Percentiles rank a stretch among this genome's conserved stretches.
Evolutionary conservation across 2,113 vertebrate genomes (phyloP).

Genomic region (Bufo gargarizans): DNA sequence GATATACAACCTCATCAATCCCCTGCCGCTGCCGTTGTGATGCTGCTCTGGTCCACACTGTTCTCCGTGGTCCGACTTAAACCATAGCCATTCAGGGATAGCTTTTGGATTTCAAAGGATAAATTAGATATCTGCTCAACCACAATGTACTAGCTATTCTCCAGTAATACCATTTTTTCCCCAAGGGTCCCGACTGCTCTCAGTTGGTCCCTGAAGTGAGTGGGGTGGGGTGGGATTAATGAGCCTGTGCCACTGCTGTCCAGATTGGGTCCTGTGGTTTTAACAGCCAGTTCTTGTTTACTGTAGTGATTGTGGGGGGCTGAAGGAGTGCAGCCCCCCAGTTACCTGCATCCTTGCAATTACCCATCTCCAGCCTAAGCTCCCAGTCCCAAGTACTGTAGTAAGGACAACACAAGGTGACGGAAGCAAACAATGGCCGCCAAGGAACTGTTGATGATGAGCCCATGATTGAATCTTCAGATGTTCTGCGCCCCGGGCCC

Average conservation of each 20-base stretch:
- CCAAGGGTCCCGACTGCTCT: not conserved
- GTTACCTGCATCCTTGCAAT: not conserved
- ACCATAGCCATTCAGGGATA: too few relatives aligned
- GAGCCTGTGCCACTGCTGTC: not conserved
- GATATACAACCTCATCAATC: too few relatives aligned
- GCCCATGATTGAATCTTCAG: conserved; percentile 23
- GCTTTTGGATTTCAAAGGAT: too few relatives aligned
- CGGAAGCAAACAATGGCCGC: not conserved
- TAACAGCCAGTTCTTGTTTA: not conserved
- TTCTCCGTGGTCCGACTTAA: too few relatives aligned
- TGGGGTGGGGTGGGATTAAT: not conserved
- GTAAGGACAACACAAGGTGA: conserved; percentile 25
- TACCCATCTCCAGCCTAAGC: not conserved
- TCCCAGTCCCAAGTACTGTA: not conserved
- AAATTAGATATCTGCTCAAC: too few relatives aligned
- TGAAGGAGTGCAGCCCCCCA: not conserved
- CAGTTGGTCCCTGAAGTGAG: not conserved
- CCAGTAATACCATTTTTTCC: not conserved
- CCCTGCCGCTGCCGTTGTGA: too few relatives aligned
- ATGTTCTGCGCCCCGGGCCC: not conserved
- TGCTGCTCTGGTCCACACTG: too few relatives aligned
- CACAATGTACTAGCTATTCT: too few relatives aligned
- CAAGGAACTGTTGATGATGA: not conserved
- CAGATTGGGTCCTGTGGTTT: not conserved
- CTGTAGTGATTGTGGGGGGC: not conserved